These are phyloP conservation scores for Amphipyra tragopoginis DNA, from an alignment of 2,888 invertebrate genomes.

Conservation along the genomic window DNA sequence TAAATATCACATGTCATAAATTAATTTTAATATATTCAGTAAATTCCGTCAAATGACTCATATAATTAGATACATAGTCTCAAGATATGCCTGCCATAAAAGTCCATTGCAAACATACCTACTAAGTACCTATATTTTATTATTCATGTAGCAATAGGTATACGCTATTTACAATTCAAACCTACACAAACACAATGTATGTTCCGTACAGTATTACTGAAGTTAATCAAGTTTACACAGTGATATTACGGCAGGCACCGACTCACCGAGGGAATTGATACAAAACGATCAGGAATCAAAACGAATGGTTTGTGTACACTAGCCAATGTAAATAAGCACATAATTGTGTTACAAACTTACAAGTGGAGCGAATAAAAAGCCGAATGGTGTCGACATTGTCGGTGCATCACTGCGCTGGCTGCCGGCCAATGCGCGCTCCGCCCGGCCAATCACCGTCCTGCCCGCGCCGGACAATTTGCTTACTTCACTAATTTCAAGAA, in stretches of 20 bases:
- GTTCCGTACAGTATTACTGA: not conserved
- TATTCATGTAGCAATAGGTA: constrained; percentile 30
- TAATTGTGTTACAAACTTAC: constrained; percentile 24
- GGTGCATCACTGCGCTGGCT: constrained; percentile 19
- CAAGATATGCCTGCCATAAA: not conserved
- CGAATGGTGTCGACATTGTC: not conserved
- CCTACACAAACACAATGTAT: constrained; percentile 13
- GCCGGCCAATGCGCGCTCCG: constrained; percentile 10
- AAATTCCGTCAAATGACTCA: not conserved
- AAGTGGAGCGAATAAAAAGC: constrained; percentile 10
- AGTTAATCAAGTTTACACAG: constrained; percentile 44
- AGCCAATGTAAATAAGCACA: constrained; percentile 35
- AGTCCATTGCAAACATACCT: not conserved
- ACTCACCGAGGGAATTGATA: constrained; percentile 26
- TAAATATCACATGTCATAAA: not conserved
- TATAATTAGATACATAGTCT: no score
- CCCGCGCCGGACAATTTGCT: constrained; percentile 31
- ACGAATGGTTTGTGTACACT: constrained; percentile 30
- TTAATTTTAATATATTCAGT: constrained; percentile 1
- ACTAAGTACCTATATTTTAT: constrained; percentile 3
- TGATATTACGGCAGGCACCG: constrained; percentile 31
- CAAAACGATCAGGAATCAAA: constrained; percentile 23
- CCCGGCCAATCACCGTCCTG: not conserved
- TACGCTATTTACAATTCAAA: constrained; percentile 34
- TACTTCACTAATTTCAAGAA: constrained; percentile 31